A percentile compares a stretch with the other conserved stretches of the same genome.
Conservation (phyloP, 23 tunicate genomes). For the Trididemnum clinides region DNA sequence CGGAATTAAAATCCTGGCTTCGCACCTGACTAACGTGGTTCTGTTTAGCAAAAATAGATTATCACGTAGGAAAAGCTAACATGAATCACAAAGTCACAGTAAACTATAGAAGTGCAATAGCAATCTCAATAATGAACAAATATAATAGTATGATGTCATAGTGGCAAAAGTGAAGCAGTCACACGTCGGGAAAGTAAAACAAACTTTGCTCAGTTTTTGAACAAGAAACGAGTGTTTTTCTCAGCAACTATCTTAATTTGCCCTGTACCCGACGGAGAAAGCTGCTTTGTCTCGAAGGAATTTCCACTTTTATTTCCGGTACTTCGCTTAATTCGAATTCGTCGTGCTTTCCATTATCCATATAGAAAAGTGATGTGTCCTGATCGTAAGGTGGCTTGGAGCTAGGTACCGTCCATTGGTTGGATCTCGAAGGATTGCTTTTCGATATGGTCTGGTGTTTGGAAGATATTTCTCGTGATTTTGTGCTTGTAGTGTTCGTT, state of each 20-base stretch:
- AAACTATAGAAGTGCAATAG: too few species aligned
- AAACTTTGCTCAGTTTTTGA: too few species aligned
- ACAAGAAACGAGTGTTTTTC: too few species aligned
- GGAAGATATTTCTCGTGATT: neutral
- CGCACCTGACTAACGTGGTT: too few species aligned
- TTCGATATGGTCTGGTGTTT: neutral
- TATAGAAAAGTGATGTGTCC: neutral
- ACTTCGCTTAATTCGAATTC: slow-evolving; percentile 44
- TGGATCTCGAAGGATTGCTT: neutral
- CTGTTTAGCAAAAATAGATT: too few species aligned
- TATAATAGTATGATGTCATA: too few species aligned
- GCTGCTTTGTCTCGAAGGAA: slow-evolving; percentile 73
- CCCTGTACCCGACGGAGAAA: slow-evolving; percentile 83
- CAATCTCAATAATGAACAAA: too few species aligned
- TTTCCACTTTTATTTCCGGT: slow-evolving; percentile 53
- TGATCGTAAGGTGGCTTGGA: neutral
- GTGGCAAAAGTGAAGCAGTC: too few species aligned
- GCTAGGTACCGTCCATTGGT: neutral
- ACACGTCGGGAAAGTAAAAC: too few species aligned
- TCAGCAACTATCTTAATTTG: slow-evolving; percentile 42
- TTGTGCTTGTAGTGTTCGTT: neutral
- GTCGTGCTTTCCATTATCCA: neutral
- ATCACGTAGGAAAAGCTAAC: too few species aligned
- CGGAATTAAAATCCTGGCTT: too few species aligned
- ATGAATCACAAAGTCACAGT: too few species aligned